Evolutionary conservation across 2,797 vertebrate genomes (phyloP).

Genomic region (Sebastes kiyomatsui): DNA sequence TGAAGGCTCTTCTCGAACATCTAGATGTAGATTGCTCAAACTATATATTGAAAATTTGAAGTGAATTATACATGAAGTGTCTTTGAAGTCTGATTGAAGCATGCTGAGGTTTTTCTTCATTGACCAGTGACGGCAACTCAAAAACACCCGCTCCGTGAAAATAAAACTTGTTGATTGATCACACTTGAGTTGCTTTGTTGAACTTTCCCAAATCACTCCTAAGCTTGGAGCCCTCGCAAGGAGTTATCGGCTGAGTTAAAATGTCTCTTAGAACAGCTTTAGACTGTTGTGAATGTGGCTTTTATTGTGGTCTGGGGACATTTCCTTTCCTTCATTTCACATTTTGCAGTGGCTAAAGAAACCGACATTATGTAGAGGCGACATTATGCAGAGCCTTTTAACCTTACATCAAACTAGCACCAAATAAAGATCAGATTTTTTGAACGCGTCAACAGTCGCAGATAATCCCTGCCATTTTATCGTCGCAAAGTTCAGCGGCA

Average conservation of each 20-base stretch:
- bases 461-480: slow-evolving; percentile 55
- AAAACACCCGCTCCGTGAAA: background rate
- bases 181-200: slow-evolving; percentile 7
- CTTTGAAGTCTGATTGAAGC: background rate
- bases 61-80: background rate
- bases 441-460: slow-evolving; percentile 25
- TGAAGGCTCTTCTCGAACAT: background rate
- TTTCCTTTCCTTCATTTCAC: background rate
- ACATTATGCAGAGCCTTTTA: slow-evolving; percentile 7
- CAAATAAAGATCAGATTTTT: slow-evolving; percentile 44
- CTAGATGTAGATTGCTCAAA: background rate
- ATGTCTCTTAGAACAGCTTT: background rate
- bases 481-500: slow-evolving; percentile 30
- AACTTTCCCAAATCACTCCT: slow-evolving; percentile 9
- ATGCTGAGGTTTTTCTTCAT: background rate
- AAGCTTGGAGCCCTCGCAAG: background rate
- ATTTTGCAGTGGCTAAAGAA: slow-evolving; percentile 9
- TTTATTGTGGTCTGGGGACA: background rate
- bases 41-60: background rate
- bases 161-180: background rate
- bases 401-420: slow-evolving; percentile 10
- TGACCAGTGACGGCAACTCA: background rate
- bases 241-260: background rate
- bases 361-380: background rate
- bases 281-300: background rate